These are phyloP conservation scores for Gnathonemus echidnorhynchus DNA, from an alignment of 2,113 vertebrate species.

Conservation along the genomic window DNA sequence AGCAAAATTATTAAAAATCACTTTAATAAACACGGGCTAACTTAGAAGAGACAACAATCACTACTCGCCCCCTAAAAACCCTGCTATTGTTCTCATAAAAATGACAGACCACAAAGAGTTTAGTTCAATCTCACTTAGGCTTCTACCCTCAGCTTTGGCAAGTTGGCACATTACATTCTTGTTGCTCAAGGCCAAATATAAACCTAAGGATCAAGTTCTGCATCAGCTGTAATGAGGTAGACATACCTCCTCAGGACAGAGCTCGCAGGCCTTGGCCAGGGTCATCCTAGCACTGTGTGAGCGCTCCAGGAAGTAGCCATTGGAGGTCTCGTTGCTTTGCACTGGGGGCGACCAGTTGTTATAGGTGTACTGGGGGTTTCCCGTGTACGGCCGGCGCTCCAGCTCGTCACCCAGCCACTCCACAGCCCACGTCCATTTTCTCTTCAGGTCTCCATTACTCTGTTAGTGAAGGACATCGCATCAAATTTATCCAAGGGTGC, in stretches of 20 bases:
- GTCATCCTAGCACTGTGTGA: constrained; percentile 98
- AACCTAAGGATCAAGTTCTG: background rate
- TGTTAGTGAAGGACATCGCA: constrained; percentile 43
- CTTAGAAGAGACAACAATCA: background rate
- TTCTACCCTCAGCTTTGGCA: background rate
- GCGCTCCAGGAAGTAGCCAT: constrained; percentile 97
- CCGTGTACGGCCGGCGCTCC: constrained; percentile 90
- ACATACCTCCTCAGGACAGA: constrained; percentile 95
- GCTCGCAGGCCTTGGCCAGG: constrained; percentile 97
- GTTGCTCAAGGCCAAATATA: constrained; percentile 4
- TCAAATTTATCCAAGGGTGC: background rate
- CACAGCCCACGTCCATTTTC: constrained; percentile 98
- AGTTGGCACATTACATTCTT: background rate
- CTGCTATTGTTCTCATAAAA: background rate
- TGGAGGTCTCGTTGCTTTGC: constrained; percentile 98
- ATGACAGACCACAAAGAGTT: background rate
- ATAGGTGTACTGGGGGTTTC: constrained; percentile 95
- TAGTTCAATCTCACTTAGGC: background rate
- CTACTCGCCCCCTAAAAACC: background rate
- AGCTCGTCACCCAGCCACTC: constrained; percentile 98
- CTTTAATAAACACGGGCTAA: background rate
- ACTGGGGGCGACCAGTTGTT: constrained; percentile 99
- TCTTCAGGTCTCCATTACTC: constrained; percentile 97
- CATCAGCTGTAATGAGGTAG: background rate
- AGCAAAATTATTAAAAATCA: background rate